phyloP scores from a whole-genome alignment of 2,888 invertebrate species.

The Epinotia demarniana region DNA sequence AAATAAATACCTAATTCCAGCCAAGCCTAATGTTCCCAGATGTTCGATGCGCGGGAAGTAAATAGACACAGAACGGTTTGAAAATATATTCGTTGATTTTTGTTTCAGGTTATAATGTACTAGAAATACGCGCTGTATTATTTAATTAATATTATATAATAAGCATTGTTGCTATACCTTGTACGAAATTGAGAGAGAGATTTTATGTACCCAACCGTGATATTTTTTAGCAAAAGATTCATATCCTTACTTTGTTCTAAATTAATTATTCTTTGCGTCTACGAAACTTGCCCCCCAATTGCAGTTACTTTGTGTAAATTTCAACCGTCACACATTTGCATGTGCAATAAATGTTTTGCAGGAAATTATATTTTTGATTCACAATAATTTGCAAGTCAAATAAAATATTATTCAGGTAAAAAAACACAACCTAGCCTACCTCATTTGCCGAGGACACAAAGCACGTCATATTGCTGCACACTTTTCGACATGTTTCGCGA shows the following conservation, averaged over 20 bases:
- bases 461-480: conserved; percentile 3
- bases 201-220: not conserved
- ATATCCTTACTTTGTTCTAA: conserved; percentile 2
- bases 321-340: not conserved
- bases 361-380: not conserved
- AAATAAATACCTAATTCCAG: not conserved
- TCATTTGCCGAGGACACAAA: conserved; percentile 3
- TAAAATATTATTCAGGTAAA: not conserved
- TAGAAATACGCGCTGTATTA: not conserved
- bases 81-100: not conserved
- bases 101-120: not conserved
- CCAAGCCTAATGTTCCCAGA: not conserved
- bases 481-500: conserved; percentile 37
- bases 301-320: conserved; percentile 3
- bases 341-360: not conserved
- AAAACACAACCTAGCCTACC: not conserved
- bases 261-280: not conserved
- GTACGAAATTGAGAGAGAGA: not conserved
- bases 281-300: not conserved
- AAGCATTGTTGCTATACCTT: not conserved
- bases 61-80: too few relatives aligned
- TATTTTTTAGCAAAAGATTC: not conserved
- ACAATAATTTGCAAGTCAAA: conserved; percentile 3
- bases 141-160: too few relatives aligned
- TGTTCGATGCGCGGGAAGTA: too few relatives aligned